phyloP scores from a whole-genome alignment of 2,888 invertebrate genomes.

The Odontomyia ornata region DNA sequence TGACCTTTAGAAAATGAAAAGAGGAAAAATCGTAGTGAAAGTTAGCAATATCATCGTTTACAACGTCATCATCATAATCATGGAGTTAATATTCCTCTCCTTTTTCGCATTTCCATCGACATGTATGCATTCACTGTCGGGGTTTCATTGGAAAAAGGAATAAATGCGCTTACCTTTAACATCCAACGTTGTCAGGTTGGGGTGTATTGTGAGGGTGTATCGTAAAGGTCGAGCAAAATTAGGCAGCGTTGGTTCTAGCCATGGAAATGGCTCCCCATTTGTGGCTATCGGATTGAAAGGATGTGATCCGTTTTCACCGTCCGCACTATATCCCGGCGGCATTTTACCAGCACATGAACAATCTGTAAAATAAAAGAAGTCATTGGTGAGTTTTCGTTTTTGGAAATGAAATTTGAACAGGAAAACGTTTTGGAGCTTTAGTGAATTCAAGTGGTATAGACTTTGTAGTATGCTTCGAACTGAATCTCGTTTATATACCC shows the following conservation, averaged over 20 bases:
- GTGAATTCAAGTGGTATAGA: no score
- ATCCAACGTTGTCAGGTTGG: conserved; percentile 89
- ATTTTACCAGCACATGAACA: conserved; percentile 76
- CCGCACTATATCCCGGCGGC: conserved; percentile 70
- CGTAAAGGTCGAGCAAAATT: conserved; percentile 80
- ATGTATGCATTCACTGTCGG: neutral
- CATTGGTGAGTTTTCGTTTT: neutral
- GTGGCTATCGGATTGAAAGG: conserved; percentile 75
- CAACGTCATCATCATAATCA: neutral
- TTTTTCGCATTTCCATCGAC: neutral
- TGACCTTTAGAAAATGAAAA: conserved; percentile 68
- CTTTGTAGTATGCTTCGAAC: no score
- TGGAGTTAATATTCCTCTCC: neutral
- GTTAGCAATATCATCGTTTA: no score
- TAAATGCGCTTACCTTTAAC: conserved; percentile 75
- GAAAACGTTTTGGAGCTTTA: no score
- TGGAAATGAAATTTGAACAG: no score
- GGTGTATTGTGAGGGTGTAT: conserved; percentile 90
- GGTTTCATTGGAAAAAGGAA: neutral
- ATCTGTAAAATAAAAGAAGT: conserved; percentile 63
- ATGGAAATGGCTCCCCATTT: conserved; percentile 79
- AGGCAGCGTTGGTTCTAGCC: conserved; percentile 81
- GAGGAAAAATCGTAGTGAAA: conserved; percentile 52
- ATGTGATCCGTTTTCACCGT: conserved; percentile 71
- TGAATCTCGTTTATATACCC: no score